Conservation (phyloP, 2,888 invertebrate genomes). For the Fabriciana adippe region DNA sequence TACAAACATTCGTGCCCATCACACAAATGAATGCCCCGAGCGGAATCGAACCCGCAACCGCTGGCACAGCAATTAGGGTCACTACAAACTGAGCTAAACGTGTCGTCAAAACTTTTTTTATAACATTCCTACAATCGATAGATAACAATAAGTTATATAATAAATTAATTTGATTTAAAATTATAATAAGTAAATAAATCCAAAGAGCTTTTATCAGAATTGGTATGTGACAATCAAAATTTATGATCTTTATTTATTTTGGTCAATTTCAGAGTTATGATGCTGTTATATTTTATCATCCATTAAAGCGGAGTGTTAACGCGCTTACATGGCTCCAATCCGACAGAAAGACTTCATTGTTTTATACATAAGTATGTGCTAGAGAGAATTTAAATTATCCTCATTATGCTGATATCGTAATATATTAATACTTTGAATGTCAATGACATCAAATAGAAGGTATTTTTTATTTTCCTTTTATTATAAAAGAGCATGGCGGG, state of each 20-base stretch:
- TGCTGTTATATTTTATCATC: conserved; percentile 30
- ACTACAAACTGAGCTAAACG: too few species aligned
- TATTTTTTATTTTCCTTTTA: not conserved
- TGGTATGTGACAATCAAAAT: conserved; percentile 25
- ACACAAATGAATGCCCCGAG: too few species aligned
- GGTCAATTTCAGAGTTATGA: conserved; percentile 21
- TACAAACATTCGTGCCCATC: too few species aligned
- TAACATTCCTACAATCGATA: too few species aligned
- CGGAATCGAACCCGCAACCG: too few species aligned
- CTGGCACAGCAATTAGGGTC: too few species aligned
- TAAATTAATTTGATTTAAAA: too few species aligned
- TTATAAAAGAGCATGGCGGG: too few species aligned
- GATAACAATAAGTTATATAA: too few species aligned
- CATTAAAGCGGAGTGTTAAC: conserved; percentile 21
- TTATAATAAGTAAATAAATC: not conserved
- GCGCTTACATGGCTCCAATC: conserved; percentile 16
- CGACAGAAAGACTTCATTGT: conserved; percentile 5
- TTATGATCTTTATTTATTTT: conserved; percentile 28
- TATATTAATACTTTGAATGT: not conserved
- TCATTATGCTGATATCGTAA: conserved; percentile 7
- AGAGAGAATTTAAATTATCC: conserved; percentile 11
- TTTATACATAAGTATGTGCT: conserved; percentile 7
- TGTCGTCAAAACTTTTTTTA: too few species aligned
- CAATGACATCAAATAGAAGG: not conserved
- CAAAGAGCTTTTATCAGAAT: conserved; percentile 11